Conservation (phyloP, 2,113 vertebrate genomes). For the Hippolais icterina region DNA sequence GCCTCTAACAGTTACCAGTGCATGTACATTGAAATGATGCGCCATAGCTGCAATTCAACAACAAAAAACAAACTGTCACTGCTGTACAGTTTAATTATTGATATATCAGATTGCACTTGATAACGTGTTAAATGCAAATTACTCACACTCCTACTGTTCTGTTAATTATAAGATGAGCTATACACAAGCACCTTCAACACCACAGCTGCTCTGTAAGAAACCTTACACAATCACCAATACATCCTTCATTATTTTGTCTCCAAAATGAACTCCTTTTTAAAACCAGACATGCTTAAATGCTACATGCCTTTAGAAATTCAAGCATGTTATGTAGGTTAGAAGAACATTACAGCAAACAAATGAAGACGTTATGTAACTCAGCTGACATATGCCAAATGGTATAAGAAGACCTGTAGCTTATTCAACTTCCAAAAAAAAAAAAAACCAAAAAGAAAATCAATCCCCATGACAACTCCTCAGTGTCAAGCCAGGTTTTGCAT, state of each 20-base stretch:
- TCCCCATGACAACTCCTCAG: background rate
- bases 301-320: background rate
- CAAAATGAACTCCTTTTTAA: slow-evolving; percentile 10
- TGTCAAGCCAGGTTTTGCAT: background rate
- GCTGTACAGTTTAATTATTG: background rate
- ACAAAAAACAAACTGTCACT: background rate
- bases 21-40: background rate
- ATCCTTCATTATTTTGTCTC: background rate
- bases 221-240: background rate
- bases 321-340: background rate
- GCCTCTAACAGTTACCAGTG: background rate
- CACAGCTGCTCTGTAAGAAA: background rate
- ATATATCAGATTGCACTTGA: background rate
- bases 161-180: background rate
- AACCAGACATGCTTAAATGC: background rate
- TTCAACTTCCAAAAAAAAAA: background rate
- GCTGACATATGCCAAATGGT: background rate
- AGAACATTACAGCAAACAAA: background rate
- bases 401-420: background rate
- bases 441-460: background rate
- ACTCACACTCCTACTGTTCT: background rate
- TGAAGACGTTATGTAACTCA: background rate
- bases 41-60: background rate
- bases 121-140: background rate
- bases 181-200: background rate